Percentiles rank a stretch among this genome's conserved stretches.
Evolutionary conservation across 2,888 invertebrate genomes (phyloP).

Genomic region (Andrena haemorrhoa): DNA sequence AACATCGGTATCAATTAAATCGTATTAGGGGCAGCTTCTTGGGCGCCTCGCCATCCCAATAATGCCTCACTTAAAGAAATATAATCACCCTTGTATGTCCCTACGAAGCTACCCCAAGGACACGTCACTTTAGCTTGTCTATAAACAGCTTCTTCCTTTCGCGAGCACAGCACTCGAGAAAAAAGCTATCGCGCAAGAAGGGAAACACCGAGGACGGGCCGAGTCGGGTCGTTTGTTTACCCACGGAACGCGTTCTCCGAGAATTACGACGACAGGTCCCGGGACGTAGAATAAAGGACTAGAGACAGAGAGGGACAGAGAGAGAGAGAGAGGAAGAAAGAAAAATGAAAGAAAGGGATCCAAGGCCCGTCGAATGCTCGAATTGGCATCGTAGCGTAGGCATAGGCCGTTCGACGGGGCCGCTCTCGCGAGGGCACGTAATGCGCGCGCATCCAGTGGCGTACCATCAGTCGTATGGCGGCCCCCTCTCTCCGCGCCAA

Average conservation of each 20-base stretch:
- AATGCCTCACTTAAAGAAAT: not conserved
- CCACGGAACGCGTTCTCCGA: constrained; percentile 15
- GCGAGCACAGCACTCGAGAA: not conserved
- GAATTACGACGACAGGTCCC: constrained; percentile 40
- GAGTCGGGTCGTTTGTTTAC: constrained; percentile 40
- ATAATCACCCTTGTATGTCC: not conserved
- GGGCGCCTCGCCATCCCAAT: too few relatives aligned
- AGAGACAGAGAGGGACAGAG: not conserved
- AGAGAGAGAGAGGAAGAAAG: too few relatives aligned
- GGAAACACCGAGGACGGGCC: not conserved
- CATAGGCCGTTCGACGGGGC: constrained; percentile 32
- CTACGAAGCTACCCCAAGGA: not conserved
- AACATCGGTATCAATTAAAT: too few relatives aligned
- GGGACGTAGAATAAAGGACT: constrained; percentile 8
- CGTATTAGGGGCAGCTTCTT: too few relatives aligned
- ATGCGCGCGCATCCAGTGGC: constrained; percentile 57
- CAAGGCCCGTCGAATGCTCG: constrained; percentile 50
- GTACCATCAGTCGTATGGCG: constrained; percentile 45
- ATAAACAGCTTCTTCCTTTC: constrained; percentile 5
- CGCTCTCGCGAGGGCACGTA: constrained; percentile 23
- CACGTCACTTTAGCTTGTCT: not conserved
- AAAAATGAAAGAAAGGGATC: constrained; percentile 1
- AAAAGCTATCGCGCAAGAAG: constrained; percentile 3
- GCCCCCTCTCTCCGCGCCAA: constrained; percentile 45
- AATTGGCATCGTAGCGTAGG: constrained; percentile 40